A percentile compares a stretch with the other conserved stretches of the same genome.
Evolutionary conservation across 2,888 invertebrate species (phyloP).

Genomic region (Epistrophe grossulariae): DNA sequence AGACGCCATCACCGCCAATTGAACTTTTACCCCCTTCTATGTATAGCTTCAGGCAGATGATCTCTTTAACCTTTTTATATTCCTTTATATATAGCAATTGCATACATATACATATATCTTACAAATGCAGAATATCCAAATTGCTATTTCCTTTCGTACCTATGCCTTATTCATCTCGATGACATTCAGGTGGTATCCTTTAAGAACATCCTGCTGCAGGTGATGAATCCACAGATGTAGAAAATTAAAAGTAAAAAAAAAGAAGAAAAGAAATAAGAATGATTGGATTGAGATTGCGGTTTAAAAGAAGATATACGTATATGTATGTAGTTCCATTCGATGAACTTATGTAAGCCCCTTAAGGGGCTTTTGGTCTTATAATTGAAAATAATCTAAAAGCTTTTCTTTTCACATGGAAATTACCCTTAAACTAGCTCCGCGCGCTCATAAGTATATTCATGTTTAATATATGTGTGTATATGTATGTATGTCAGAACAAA

Average conservation of each 20-base stretch:
- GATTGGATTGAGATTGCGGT: conserved; percentile 40
- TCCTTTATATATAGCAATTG: conserved; percentile 2
- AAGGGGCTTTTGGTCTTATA: conserved; percentile 28
- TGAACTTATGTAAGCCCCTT: conserved; percentile 33
- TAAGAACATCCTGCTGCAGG: conserved; percentile 48
- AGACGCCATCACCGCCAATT: conserved; percentile 17
- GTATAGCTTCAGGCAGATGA: conserved; percentile 21
- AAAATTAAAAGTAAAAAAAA: conserved; percentile 33
- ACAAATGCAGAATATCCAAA: conserved; percentile 38
- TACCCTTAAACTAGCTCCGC: conserved; percentile 28
- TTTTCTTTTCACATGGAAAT: conserved; percentile 40
- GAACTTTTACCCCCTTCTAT: background rate
- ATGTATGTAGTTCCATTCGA: background rate
- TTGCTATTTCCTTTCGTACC: conserved; percentile 32
- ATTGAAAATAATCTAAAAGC: conserved; percentile 56
- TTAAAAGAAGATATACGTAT: background rate
- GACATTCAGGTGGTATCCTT: conserved; percentile 20
- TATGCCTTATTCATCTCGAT: conserved; percentile 19
- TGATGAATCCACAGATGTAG: conserved; percentile 44
- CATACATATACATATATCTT: too few relatives aligned
- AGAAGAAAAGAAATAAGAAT: conserved; percentile 17
- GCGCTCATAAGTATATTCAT: background rate
- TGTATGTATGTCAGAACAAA: background rate
- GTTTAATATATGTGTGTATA: too few relatives aligned
- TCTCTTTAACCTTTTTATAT: conserved; percentile 33